Evolutionary conservation across 2,113 vertebrate species (phyloP).

Genomic region (Oryzias curvinotus): DNA sequence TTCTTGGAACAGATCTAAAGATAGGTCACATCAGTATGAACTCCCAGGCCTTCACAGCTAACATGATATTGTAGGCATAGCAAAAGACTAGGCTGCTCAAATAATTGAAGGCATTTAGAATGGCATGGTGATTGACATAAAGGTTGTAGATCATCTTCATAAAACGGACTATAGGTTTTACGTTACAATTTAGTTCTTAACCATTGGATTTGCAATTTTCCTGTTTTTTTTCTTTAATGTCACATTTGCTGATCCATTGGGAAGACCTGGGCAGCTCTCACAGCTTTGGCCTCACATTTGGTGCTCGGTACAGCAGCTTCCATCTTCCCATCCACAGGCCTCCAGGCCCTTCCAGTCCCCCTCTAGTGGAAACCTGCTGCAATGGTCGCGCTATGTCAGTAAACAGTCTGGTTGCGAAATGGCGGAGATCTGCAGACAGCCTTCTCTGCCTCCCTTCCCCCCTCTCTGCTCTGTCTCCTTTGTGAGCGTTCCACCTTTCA

Average conservation of each 20-base stretch:
- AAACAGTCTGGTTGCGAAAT: conserved; percentile 88
- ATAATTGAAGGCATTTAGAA: background rate
- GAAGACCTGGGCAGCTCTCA: conserved; percentile 17
- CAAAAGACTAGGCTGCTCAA: conserved; percentile 5
- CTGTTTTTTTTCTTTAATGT: conserved; percentile 8
- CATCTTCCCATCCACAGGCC: conserved; percentile 26
- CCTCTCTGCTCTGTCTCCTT: conserved; percentile 58
- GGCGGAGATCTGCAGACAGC: conserved; percentile 79
- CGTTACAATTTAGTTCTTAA: background rate
- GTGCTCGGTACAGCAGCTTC: conserved; percentile 29
- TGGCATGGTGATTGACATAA: too few species aligned
- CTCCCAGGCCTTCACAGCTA: conserved; percentile 6
- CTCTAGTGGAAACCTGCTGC: conserved; percentile 62
- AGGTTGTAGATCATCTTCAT: too few species aligned
- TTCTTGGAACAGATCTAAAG: conserved; percentile 31
- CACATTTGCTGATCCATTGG: conserved; percentile 3
- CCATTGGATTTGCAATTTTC: background rate
- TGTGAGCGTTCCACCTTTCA: conserved; percentile 74
- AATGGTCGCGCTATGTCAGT: conserved; percentile 74
- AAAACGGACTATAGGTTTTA: background rate
- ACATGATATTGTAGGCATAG: conserved; percentile 3
- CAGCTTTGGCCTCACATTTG: conserved; percentile 24
- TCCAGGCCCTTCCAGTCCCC: conserved; percentile 44
- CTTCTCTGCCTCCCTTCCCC: conserved; percentile 67
- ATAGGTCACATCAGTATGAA: conserved; percentile 16